Base-by-base conservation (phyloP, 2,888 invertebrate genomes). In the Agrochola litura region DNA sequence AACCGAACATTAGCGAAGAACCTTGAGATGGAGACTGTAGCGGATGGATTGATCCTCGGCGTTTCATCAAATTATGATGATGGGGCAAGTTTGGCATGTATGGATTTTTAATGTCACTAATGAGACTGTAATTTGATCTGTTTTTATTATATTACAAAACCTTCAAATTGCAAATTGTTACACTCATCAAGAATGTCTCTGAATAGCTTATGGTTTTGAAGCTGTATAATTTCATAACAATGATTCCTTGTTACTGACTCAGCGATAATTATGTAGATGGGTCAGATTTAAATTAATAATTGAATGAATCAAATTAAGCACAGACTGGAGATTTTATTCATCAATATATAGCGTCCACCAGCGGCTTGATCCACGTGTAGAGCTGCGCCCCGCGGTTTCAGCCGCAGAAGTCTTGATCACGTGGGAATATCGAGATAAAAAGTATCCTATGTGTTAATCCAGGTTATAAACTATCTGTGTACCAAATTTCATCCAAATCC, bases 1-100 rank as follows among this genome's bases (percentile, higher is more conserved):
- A 96, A 96, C 92, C 91, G 94, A 93, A 94, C 96, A 96, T 96
- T 96, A 96, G 92, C 92, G 90, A 87, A 76, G 81, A 91, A 94
- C 92, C 84, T 73, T 85, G 92, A 93, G 90, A 91, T 78, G 91
- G 58, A 89, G 86, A 89, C 84, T 84, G 61, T 37, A 88, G 93
- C 93, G 92, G 66, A 19, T 66, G 77, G 80, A 86, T 84, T 83
- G 80, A 82, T 79, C 73, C 72, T 69, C 68, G 76, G 71, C 43
- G 74, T 72, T 65, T 46, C 43, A 77, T 77, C 60, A 73, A 72
- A 66, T 75, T 65, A 25, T 41, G 14, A 69, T 74, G 75, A 79
- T 82, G 66, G 65, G 14, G 10, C 25, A 79, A 80, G 25, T 84
- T 79, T 65, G 37, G 8, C n/a, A 12, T 52, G 1, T 66, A 70